Conservation (phyloP, 2,888 invertebrate genomes). For the Catocala nupta region DNA sequence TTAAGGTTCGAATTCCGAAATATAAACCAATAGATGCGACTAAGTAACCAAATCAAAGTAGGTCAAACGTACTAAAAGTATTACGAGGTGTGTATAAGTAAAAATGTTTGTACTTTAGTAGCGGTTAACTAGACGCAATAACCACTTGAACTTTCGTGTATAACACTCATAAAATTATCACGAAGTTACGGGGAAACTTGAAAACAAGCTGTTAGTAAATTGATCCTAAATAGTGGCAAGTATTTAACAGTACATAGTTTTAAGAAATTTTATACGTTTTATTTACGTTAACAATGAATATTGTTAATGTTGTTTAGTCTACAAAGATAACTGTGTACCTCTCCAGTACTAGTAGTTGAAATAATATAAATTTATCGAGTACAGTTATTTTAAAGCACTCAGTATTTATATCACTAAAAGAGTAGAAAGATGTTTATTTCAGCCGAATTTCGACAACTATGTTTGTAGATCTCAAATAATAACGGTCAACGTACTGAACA, state of each 20-base stretch:
- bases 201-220: conserved; percentile 78
- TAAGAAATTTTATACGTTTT: conserved; percentile 17
- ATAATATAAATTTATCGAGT: too few relatives aligned
- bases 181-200: conserved; percentile 72
- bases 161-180: conserved; percentile 80
- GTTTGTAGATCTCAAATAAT: too few relatives aligned
- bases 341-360: too few relatives aligned
- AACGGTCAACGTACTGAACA: too few relatives aligned
- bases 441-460: too few relatives aligned
- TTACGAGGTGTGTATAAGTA: conserved; percentile 46
- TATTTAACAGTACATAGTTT: conserved; percentile 47
- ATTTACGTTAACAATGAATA: conserved; percentile 5
- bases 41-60: conserved; percentile 44
- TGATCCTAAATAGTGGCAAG: conserved; percentile 64
- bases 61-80: conserved; percentile 61
- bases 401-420: too few relatives aligned
- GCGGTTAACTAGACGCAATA: conserved; percentile 59
- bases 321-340: too few relatives aligned
- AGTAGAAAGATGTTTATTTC: too few relatives aligned
- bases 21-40: too few relatives aligned
- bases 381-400: too few relatives aligned
- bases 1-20: too few relatives aligned
- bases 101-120: conserved; percentile 52
- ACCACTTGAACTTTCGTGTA: conserved; percentile 77
- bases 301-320: too few relatives aligned